Conservation (phyloP, 2,113 vertebrate genomes). For the Notiomystis cincta region DNA sequence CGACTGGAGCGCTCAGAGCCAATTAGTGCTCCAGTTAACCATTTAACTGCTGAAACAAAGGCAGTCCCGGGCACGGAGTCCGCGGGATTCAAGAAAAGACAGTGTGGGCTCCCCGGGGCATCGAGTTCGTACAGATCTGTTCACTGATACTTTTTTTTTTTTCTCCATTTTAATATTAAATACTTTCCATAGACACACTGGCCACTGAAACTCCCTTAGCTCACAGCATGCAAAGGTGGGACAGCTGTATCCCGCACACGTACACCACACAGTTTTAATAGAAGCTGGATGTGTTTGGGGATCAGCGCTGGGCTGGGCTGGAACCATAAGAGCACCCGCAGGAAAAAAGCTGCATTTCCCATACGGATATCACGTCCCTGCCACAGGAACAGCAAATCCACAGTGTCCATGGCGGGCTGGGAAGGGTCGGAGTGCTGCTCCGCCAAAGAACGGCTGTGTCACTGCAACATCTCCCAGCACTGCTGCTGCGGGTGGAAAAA, state of each 20-base stretch:
- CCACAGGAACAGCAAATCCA: fast-evolving
- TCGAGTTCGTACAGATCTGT: fast-evolving
- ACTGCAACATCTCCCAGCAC: neutral
- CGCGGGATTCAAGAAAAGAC: neutral
- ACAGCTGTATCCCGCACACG: neutral
- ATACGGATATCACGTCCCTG: fast-evolving
- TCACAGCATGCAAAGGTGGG: neutral
- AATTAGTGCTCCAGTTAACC: conserved; percentile 56
- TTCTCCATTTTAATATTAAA: neutral
- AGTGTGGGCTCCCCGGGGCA: neutral
- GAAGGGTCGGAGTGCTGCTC: neutral
- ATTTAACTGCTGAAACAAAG: conserved; percentile 10
- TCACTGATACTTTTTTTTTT: neutral
- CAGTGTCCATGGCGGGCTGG: fast-evolving
- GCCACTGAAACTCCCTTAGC: neutral
- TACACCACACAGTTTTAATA: neutral
- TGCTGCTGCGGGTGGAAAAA: neutral
- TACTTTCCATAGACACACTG: neutral
- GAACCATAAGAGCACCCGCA: neutral
- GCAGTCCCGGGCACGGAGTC: neutral
- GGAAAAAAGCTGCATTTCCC: neutral
- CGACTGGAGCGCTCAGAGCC: conserved; percentile 2
- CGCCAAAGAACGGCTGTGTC: neutral
- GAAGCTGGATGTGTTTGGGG: neutral
- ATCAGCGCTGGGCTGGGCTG: neutral